Percentiles rank a stretch among this genome's conserved stretches.
These are phyloP conservation scores for Trachymyrmex septentrionalis DNA, from an alignment of 1,140 invertebrate species.

Conservation along the genomic window DNA sequence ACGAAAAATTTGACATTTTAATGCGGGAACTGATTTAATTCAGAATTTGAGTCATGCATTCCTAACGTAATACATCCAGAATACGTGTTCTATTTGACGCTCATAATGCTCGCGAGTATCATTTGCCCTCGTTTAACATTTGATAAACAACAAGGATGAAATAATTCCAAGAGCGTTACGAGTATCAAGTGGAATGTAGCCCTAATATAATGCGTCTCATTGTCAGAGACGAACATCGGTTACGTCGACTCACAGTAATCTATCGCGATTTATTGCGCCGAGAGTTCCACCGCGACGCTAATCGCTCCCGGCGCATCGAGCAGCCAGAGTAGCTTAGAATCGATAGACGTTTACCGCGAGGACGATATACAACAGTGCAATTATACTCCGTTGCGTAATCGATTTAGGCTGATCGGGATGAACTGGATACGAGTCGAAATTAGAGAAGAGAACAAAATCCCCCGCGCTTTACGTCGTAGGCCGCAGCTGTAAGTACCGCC, in stretches of 20 bases:
- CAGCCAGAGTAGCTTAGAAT: slow-evolving; percentile 48
- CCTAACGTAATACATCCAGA: background rate
- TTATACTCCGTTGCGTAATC: slow-evolving; percentile 45
- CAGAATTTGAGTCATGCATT: slow-evolving; percentile 1
- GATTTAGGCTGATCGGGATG: slow-evolving; percentile 25
- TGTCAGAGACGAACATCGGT: background rate
- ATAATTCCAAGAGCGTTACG: too few relatives aligned
- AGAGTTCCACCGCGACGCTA: background rate
- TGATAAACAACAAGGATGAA: too few relatives aligned
- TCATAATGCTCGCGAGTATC: too few relatives aligned
- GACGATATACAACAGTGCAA: slow-evolving; percentile 55
- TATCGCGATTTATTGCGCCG: background rate
- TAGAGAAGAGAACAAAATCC: slow-evolving; percentile 24
- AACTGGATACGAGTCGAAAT: background rate
- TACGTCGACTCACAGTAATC: slow-evolving; percentile 5
- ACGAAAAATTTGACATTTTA: background rate
- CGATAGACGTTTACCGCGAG: slow-evolving; percentile 35
- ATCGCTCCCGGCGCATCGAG: slow-evolving; percentile 22
- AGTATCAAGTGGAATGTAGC: too few relatives aligned
- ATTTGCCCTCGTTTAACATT: too few relatives aligned
- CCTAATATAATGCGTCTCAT: background rate
- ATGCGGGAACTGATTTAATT: background rate
- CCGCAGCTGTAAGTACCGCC: slow-evolving; percentile 68
- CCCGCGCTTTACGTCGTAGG: slow-evolving; percentile 67
- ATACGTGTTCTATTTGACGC: too few relatives aligned